A percentile compares a stretch with the other conserved stretches of the same genome.
Evolutionary conservation across 1,140 invertebrate genomes (phyloP).

Genomic region (Trissolcus basalis): DNA sequence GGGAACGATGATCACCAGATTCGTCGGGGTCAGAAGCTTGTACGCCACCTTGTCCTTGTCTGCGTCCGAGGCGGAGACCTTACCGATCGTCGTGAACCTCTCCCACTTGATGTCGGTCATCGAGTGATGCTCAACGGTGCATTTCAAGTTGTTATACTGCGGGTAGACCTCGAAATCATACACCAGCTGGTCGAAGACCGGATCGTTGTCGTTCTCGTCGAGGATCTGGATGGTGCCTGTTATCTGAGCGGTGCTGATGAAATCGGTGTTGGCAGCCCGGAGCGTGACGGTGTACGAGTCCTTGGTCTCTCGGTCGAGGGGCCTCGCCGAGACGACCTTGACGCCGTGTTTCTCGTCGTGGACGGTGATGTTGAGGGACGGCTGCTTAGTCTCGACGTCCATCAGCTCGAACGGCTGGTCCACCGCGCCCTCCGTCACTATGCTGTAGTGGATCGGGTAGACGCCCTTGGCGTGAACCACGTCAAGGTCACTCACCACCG

Average conservation of each 20-base stretch:
- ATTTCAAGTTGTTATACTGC: conserved; percentile 77
- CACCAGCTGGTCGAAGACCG: conserved; percentile 84
- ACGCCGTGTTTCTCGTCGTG: conserved; percentile 79
- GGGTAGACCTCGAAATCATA: conserved; percentile 86
- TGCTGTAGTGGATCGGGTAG: conserved; percentile 84
- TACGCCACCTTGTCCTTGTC: conserved; percentile 93
- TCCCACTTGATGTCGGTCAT: conserved; percentile 79
- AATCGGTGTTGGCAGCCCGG: conserved; percentile 84
- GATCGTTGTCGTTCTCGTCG: conserved; percentile 94
- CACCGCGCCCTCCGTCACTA: conserved; percentile 82
- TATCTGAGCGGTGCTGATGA: conserved; percentile 84
- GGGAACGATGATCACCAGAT: conserved; percentile 89
- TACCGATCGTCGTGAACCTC: conserved; percentile 87
- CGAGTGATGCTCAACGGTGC: conserved; percentile 64
- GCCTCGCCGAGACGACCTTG: conserved; percentile 82
- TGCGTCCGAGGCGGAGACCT: conserved; percentile 87
- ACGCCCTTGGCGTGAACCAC: conserved; percentile 78
- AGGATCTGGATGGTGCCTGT: conserved; percentile 84
- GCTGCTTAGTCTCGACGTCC: conserved; percentile 77
- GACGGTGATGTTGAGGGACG: conserved; percentile 78
- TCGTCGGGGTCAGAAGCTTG: conserved; percentile 85
- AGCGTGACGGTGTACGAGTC: conserved; percentile 83
- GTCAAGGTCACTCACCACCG: conserved; percentile 82
- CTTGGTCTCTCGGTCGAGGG: conserved; percentile 84
- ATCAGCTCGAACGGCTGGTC: conserved; percentile 83